Base-by-base conservation (phyloP, 2,888 invertebrate species). In the Erebia palarica region DNA sequence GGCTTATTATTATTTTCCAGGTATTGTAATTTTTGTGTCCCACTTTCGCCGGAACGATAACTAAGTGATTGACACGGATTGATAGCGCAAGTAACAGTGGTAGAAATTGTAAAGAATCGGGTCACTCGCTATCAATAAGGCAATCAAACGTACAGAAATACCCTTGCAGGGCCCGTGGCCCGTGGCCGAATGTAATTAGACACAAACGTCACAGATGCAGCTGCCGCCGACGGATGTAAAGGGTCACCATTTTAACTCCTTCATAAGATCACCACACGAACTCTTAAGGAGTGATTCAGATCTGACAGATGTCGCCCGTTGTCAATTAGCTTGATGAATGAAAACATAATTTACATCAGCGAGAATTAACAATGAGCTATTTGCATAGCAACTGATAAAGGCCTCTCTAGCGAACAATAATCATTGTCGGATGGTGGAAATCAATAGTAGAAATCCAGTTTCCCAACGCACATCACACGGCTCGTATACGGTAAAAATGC, bases 271-370 rank as follows among this genome's bases (percentile, higher is more conserved):
- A 88, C 84, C 76, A 78, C 81, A 80, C 80, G 79, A 75, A 84
- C 81, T 80, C 85, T 88, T 87, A 89, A 90, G 84, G 87, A 89
- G 85, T 92, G 92, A 92, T 91, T 93, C 92, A 92, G 87, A 88
- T 83, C 83, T 86, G 90, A 90, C 93, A 93, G 92, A 92, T 93
- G 93, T 90, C 88, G 81, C 87, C 80, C 76, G 79, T 81, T 79
- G 82, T 83, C 86, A 91, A 92, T 92, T 92, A 92, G 78, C 82
- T 79, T 76, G 84, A 87, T 88, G 88, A 91, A 91, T 89, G 89
- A 90, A 91, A 91, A 91, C 86, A 86, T 81, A 78, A 91, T 91
- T 91, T 91, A 88, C 92, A 91, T 90, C 78, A 74, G 79, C 75
- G 74, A 74, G 74, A 75, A 68, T 78, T 81, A 88, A 90, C 91